Percentiles rank a stretch among this genome's conserved stretches.
These are phyloP conservation scores for Nasonia oneida DNA, from an alignment of 2,888 invertebrate genomes.

Conservation along the genomic window DNA sequence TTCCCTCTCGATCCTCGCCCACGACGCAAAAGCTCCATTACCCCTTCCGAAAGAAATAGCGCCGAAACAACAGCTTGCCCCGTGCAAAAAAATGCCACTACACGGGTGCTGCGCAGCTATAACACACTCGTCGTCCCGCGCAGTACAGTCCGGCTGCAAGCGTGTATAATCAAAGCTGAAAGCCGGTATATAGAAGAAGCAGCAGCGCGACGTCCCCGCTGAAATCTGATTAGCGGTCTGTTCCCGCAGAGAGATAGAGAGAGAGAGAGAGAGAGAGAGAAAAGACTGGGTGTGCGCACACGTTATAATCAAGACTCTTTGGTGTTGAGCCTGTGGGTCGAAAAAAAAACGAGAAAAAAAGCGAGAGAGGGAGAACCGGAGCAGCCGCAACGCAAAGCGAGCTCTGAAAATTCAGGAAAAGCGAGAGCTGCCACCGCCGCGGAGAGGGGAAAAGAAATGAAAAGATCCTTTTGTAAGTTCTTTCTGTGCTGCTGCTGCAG, in stretches of 20 bases:
- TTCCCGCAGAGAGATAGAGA: not conserved
- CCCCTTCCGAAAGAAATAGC: too few relatives aligned
- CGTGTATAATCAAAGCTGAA: constrained; percentile 49
- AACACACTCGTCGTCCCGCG: not conserved
- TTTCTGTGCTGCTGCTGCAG: constrained; percentile 15
- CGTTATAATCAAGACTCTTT: constrained; percentile 54
- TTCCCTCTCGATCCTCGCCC: too few relatives aligned
- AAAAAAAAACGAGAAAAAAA: not conserved
- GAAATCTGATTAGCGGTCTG: constrained; percentile 55
- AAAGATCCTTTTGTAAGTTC: constrained; percentile 57
- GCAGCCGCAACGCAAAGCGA: not conserved
- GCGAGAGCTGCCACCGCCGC: not conserved
- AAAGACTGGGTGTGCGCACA: not conserved
- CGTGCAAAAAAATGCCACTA: not conserved
- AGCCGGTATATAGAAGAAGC: constrained; percentile 1
- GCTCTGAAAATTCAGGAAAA: not conserved
- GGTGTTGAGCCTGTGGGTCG: not conserved
- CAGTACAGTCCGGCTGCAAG: not conserved
- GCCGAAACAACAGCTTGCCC: too few relatives aligned
- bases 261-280: not conserved
- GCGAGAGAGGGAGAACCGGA: not conserved
- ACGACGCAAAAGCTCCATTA: too few relatives aligned
- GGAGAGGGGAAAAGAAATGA: constrained; percentile 43
- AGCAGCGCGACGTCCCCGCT: not conserved
- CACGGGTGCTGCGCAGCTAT: not conserved